Conservation (phyloP, 1,140 invertebrate genomes). For the Trichomalopsis sarcophagae region DNA sequence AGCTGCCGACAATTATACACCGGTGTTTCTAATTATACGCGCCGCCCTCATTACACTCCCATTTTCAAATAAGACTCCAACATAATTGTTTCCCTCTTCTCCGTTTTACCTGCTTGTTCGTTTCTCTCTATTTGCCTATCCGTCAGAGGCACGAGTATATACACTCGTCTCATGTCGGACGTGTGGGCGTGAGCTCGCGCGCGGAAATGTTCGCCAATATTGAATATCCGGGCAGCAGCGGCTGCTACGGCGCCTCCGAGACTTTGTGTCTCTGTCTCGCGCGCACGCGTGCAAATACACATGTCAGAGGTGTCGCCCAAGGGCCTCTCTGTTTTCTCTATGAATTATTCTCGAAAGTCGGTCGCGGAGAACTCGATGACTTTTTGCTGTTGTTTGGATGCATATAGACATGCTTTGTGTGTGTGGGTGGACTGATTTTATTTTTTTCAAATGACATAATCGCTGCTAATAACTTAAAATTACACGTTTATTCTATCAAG, state of each 20-base stretch:
- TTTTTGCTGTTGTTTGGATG: not conserved
- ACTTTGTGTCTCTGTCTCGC: not conserved
- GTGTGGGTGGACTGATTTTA: too few species aligned
- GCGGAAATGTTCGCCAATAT: constrained; percentile 64
- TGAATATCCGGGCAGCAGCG: constrained; percentile 58
- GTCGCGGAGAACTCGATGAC: not conserved
- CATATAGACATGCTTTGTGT: not conserved
- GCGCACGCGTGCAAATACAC: not conserved
- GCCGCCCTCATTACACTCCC: too few species aligned
- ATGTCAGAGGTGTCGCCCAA: constrained; percentile 22
- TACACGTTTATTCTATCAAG: not conserved
- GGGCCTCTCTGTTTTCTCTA: constrained; percentile 25
- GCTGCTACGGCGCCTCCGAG: not conserved
- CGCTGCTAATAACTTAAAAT: not conserved
- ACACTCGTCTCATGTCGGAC: not conserved
- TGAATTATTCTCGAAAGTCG: constrained; percentile 41
- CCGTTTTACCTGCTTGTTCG: not conserved
- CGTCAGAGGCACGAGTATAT: not conserved
- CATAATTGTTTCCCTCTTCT: not conserved
- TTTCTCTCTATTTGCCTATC: constrained; percentile 37
- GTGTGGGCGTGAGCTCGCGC: constrained; percentile 14
- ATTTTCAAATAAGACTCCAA: too few species aligned
- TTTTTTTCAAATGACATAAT: too few species aligned
- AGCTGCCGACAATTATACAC: not conserved
- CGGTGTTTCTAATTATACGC: too few species aligned